These are phyloP conservation scores for Bos indicus DNA, from an alignment of 2,113 vertebrate genomes.

Conservation along the genomic window DNA sequence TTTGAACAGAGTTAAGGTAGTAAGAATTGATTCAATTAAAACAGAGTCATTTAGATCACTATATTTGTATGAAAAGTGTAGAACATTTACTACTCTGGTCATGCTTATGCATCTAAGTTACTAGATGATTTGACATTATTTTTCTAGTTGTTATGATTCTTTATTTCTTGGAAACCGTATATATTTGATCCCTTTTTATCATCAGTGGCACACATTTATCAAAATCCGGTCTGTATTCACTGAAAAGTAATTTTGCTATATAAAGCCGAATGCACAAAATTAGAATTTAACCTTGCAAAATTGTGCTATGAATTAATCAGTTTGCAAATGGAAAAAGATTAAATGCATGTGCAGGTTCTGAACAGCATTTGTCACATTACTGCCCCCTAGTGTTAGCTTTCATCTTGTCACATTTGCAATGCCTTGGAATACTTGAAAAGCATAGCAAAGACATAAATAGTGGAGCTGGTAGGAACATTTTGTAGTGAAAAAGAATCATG, in stretches of 20 bases:
- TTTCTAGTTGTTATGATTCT: neutral
- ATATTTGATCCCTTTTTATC: neutral
- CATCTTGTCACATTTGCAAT: neutral
- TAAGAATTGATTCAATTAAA: neutral
- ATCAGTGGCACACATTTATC: neutral
- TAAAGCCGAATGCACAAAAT: neutral
- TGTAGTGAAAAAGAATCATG: neutral
- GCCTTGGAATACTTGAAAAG: neutral
- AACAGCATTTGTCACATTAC: neutral
- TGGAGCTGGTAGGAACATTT: neutral
- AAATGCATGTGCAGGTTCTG: neutral
- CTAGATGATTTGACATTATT: neutral
- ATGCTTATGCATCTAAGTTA: neutral
- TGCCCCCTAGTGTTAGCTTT: constrained; percentile 60
- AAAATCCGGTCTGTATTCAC: neutral
- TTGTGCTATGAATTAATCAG: neutral
- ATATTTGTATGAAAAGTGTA: neutral
- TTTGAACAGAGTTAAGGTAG: neutral
- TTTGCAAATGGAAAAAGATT: neutral
- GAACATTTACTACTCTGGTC: neutral
- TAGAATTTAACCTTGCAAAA: constrained; percentile 13
- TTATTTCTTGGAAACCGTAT: neutral
- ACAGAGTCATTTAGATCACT: neutral
- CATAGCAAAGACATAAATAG: neutral
- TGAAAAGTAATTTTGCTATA: neutral